Percentiles rank a stretch among this genome's conserved stretches.
phyloP scores from a whole-genome alignment of 2,888 invertebrate species.

The Acanthopleura granulata region DNA sequence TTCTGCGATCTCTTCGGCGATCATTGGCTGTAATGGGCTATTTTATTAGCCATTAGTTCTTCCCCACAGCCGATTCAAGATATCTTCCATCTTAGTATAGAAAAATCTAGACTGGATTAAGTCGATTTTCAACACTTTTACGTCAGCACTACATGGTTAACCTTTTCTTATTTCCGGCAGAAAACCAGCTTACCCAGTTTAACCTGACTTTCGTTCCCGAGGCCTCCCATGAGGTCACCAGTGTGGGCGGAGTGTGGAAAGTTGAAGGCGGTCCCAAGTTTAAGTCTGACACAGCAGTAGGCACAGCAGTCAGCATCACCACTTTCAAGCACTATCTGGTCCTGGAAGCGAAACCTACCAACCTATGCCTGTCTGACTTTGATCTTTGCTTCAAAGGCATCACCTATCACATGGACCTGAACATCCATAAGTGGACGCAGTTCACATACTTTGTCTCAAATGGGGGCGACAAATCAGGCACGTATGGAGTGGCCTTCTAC shows the following conservation, averaged over 20 bases:
- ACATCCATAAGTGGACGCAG: conserved; percentile 28
- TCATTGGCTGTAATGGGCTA: too few relatives aligned
- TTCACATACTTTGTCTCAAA: conserved; percentile 33
- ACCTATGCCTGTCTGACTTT: conserved; percentile 31
- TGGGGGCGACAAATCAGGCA: conserved; percentile 26
- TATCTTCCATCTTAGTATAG: too few relatives aligned
- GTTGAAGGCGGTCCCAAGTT: neutral
- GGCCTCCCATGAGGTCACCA: neutral
- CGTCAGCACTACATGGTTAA: too few relatives aligned
- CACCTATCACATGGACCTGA: conserved; percentile 34
- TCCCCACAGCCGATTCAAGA: too few relatives aligned
- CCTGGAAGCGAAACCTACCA: neutral
- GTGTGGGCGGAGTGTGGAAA: neutral
- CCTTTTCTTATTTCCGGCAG: too few relatives aligned
- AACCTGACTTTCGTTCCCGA: conserved; percentile 4
- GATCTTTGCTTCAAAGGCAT: conserved; percentile 34
- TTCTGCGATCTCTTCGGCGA: too few relatives aligned
- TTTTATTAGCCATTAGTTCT: too few relatives aligned
- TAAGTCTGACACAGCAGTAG: neutral
- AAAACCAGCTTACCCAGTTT: too few relatives aligned
- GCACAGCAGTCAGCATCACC: neutral
- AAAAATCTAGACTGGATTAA: too few relatives aligned
- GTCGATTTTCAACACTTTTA: too few relatives aligned
- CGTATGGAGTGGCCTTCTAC: conserved; percentile 34
- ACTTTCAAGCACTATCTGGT: neutral